Conservation (phyloP, 2,797 vertebrate species). For the Pelodytes ibericus region DNA sequence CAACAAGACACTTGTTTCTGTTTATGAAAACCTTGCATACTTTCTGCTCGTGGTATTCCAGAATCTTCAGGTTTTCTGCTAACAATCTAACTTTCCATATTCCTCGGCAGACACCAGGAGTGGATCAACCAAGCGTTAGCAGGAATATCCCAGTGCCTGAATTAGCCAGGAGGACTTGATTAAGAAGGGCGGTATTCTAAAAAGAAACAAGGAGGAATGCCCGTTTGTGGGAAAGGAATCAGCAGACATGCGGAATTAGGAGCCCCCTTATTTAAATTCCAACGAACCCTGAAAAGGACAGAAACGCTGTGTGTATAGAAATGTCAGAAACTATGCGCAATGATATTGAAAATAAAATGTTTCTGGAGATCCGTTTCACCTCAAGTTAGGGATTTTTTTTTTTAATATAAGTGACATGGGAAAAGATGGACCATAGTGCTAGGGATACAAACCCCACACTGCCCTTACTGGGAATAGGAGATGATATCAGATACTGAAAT, state of each 20-base stretch:
- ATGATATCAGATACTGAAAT: background rate
- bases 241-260: conserved; percentile 35
- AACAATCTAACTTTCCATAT: conserved; percentile 55
- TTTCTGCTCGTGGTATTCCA: conserved; percentile 21
- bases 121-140: conserved; percentile 44
- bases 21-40: conserved; percentile 35
- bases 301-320: conserved; percentile 18
- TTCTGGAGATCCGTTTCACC: conserved; percentile 10
- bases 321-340: conserved; percentile 23
- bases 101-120: conserved; percentile 27
- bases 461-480: background rate
- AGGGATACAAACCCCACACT: background rate
- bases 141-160: conserved; percentile 37
- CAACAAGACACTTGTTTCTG: conserved; percentile 47
- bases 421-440: background rate
- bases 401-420: background rate
- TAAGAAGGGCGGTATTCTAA: conserved; percentile 46
- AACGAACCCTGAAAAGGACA: conserved; percentile 40
- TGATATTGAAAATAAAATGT: conserved; percentile 35
- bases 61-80: conserved; percentile 45
- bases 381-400: background rate
- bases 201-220: conserved; percentile 42
- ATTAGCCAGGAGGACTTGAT: conserved; percentile 52
- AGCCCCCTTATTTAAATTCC: conserved; percentile 39
- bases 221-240: conserved; percentile 33